Conservation (phyloP, 1,140 invertebrate species). For the Penaeus indicus region DNA sequence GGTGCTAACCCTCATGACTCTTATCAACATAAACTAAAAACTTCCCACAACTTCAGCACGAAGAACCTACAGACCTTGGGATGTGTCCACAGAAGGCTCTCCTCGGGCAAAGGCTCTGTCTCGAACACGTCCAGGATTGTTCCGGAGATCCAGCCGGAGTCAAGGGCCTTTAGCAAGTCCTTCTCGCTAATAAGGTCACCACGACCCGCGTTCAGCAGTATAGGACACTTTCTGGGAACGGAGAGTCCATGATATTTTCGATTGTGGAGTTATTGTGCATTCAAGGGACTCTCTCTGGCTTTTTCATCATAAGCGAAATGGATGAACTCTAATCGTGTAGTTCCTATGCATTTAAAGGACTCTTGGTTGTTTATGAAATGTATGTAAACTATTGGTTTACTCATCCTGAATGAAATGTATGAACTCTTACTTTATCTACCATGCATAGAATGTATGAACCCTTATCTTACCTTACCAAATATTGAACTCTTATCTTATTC, state of each 20-base stretch:
- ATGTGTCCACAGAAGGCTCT: conserved; percentile 73
- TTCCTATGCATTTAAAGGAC: too few species aligned
- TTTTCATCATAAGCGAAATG: too few species aligned
- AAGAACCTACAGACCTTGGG: conserved; percentile 3
- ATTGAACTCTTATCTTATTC: too few species aligned
- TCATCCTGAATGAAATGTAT: too few species aligned
- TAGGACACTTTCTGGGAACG: conserved; percentile 16
- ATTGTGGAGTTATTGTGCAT: too few species aligned
- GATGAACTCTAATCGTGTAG: too few species aligned
- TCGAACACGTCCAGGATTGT: conserved; percentile 77
- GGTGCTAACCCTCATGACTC: not conserved
- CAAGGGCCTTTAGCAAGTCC: conserved; percentile 73
- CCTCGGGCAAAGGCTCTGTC: conserved; percentile 73
- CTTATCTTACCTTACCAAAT: too few species aligned
- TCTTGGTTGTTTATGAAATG: too few species aligned
- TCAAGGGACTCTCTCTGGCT: too few species aligned
- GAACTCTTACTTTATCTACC: too few species aligned
- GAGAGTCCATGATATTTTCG: conserved; percentile 68
- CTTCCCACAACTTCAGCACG: not conserved
- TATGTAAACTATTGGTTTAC: too few species aligned
- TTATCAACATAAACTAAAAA: not conserved
- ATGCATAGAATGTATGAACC: too few species aligned
- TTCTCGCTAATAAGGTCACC: conserved; percentile 74
- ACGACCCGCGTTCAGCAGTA: conserved; percentile 77
- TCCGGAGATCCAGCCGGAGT: conserved; percentile 73